A percentile compares a stretch with the other conserved stretches of the same genome.
These are phyloP conservation scores for Thalassaphorura encarpata DNA, from an alignment of 1,140 invertebrate genomes.

Conservation along the genomic window DNA sequence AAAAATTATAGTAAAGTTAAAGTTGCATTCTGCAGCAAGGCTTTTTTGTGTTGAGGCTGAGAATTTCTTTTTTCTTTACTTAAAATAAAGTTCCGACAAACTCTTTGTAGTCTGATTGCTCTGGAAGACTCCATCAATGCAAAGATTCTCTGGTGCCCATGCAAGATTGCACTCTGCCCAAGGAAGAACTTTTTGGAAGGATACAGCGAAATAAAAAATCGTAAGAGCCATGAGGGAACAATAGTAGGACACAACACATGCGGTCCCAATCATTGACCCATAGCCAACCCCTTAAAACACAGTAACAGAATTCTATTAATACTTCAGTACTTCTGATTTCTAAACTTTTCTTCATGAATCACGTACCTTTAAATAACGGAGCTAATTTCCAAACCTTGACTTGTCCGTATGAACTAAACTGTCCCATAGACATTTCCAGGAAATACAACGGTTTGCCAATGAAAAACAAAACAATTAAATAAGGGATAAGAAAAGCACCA, in stretches of 20 bases:
- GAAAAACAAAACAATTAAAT: constrained; percentile 47
- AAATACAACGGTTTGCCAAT: constrained; percentile 46
- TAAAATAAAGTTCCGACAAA: neutral
- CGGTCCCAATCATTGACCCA: constrained; percentile 1
- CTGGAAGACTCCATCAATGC: neutral
- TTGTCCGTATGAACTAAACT: constrained; percentile 36
- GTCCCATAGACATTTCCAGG: constrained; percentile 44
- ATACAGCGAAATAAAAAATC: constrained; percentile 35
- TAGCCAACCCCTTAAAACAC: constrained; percentile 36
- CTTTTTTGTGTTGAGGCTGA: neutral
- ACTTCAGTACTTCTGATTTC: too few relatives aligned
- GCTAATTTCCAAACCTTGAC: constrained; percentile 13
- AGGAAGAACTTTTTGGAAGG: constrained; percentile 33
- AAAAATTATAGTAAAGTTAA: neutral
- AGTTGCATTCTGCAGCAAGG: neutral
- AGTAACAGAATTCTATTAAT: too few relatives aligned
- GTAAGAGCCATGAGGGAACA: constrained; percentile 32
- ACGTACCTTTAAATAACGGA: constrained; percentile 10
- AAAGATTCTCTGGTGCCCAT: constrained; percentile 20
- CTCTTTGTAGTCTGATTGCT: neutral
- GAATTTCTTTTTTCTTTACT: constrained; percentile 35
- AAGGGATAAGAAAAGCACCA: constrained; percentile 48
- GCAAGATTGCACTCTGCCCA: constrained; percentile 35
- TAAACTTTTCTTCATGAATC: too few relatives aligned
- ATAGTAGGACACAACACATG: constrained; percentile 4